Conservation (phyloP, 2,113 vertebrate genomes). For the Ptilorrhoa leucosticta region DNA sequence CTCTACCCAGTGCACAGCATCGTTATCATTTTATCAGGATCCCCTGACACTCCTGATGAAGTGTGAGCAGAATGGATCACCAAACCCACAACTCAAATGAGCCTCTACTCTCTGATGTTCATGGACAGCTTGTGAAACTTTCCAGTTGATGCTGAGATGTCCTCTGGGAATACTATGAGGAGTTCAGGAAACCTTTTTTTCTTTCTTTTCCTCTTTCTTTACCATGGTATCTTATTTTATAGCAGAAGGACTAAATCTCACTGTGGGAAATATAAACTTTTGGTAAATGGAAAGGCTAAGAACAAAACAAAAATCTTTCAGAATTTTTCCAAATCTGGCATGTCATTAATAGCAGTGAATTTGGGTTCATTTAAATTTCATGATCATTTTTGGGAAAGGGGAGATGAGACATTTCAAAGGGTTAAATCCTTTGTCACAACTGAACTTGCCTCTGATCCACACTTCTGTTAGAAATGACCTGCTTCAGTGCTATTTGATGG, state of each 20-base stretch:
- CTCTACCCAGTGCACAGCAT: background rate
- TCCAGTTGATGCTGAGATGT: slow-evolving; percentile 35
- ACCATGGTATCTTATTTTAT: background rate
- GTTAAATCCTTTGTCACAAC: background rate
- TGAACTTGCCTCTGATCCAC: background rate
- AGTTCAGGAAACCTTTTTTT: background rate
- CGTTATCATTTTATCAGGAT: slow-evolving; percentile 53
- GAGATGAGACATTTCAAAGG: background rate
- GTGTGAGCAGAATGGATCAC: slow-evolving; percentile 32
- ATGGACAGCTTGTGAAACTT: background rate
- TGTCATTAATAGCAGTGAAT: background rate
- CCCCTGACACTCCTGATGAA: slow-evolving; percentile 27
- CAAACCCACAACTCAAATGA: background rate
- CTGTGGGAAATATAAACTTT: background rate
- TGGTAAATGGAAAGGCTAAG: background rate
- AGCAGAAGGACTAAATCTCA: background rate
- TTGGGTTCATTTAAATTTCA: background rate
- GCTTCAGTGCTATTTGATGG: background rate
- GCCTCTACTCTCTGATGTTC: slow-evolving; percentile 12
- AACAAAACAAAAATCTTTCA: background rate
- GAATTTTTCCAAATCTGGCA: background rate
- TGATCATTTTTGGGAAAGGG: background rate
- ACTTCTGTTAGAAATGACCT: background rate
- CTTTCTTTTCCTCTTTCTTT: background rate
- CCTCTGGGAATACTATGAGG: background rate